phyloP scores from a whole-genome alignment of 2,888 invertebrate species.

The Drosophila nigricruria region DNA sequence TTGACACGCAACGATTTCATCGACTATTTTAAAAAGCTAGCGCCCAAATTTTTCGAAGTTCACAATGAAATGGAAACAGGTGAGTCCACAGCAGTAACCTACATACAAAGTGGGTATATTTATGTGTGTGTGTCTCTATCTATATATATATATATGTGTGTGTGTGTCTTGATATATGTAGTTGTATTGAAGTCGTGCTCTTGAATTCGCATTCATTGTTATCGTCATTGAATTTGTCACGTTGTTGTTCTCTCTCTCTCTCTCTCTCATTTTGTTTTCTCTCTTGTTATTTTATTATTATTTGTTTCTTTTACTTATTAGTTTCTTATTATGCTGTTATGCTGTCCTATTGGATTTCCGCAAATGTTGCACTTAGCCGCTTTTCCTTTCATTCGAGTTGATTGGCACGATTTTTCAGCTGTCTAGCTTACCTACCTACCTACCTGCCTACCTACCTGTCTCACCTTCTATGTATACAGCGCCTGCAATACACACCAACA shows the following conservation, averaged over 20 bases:
- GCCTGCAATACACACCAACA: constrained; percentile 8
- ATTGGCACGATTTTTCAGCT: constrained; percentile 52
- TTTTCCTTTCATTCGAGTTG: constrained; percentile 59
- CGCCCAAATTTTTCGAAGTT: constrained; percentile 84
- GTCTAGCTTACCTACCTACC: constrained; percentile 34
- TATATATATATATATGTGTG: neutral
- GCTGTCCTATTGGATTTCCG: constrained; percentile 47
- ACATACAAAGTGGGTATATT: constrained; percentile 1
- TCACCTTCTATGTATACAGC: constrained; percentile 51
- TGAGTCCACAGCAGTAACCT: constrained; percentile 66
- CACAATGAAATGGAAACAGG: constrained; percentile 82
- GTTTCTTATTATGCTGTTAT: too few relatives aligned
- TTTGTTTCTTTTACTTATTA: neutral
- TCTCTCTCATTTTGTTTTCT: neutral
- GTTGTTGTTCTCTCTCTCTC: constrained; percentile 1
- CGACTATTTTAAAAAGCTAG: constrained; percentile 83
- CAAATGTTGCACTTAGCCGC: constrained; percentile 30
- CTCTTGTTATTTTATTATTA: neutral
- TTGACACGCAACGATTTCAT: constrained; percentile 81
- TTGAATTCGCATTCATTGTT: constrained; percentile 38
- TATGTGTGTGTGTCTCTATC: neutral
- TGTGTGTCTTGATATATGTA: neutral
- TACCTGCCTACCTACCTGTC: constrained; percentile 33
- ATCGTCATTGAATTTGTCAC: constrained; percentile 44
- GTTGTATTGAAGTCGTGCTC: constrained; percentile 28